Conservation (phyloP, 2,888 invertebrate species). For the Lochmaea crataegi region DNA sequence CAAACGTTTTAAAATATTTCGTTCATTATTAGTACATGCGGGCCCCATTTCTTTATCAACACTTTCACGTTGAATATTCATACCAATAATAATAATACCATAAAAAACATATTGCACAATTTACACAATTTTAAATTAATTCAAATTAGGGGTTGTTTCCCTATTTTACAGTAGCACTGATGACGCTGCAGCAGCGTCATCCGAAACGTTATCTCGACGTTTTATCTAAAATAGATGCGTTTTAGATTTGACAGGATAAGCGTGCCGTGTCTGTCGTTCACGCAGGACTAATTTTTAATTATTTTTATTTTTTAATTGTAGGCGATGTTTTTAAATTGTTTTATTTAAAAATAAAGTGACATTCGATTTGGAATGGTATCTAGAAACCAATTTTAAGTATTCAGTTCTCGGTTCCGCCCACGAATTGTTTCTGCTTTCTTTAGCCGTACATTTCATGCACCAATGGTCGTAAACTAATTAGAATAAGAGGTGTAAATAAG, state of each 20-base stretch:
- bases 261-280: slow-evolving; percentile 20
- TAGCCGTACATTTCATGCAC: too few species aligned
- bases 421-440: too few species aligned
- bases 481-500: too few species aligned
- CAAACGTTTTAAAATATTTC: slow-evolving; percentile 25
- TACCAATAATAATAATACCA: slow-evolving; percentile 35
- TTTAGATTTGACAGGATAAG: slow-evolving; percentile 59
- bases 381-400: too few species aligned
- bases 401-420: too few species aligned
- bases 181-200: slow-evolving; percentile 51
- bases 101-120: slow-evolving; percentile 38
- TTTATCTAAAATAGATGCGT: slow-evolving; percentile 63
- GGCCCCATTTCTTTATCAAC: slow-evolving; percentile 37
- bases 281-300: slow-evolving; percentile 19
- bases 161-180: slow-evolving; percentile 36
- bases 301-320: slow-evolving; percentile 11
- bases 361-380: too few species aligned
- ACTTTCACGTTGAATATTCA: slow-evolving; percentile 44
- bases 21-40: slow-evolving; percentile 29
- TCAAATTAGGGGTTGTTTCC: slow-evolving; percentile 45
- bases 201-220: slow-evolving; percentile 51
- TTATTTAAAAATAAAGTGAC: too few species aligned
- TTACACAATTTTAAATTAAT: slow-evolving; percentile 48
- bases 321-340: too few species aligned
- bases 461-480: too few species aligned